A percentile compares a stretch with the other conserved stretches of the same genome.
These are phyloP conservation scores for Gobio gobio DNA, from an alignment of 2,113 vertebrate genomes.

Conservation along the genomic window DNA sequence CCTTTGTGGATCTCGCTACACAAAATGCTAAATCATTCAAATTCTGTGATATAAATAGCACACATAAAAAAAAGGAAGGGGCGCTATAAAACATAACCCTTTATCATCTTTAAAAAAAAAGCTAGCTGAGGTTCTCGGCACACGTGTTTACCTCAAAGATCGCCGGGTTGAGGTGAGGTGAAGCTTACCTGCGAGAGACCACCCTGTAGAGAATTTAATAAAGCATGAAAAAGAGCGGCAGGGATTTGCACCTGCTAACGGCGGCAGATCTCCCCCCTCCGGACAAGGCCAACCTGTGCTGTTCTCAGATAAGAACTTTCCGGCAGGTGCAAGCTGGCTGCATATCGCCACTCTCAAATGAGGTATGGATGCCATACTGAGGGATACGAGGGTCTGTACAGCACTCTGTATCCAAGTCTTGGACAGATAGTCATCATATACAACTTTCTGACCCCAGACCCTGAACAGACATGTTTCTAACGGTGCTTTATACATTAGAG, in stretches of 20 bases:
- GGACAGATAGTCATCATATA: not conserved
- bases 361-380: constrained; percentile 13
- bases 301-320: constrained; percentile 52
- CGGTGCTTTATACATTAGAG: not conserved
- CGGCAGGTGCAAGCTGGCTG: constrained; percentile 39
- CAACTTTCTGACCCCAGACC: not conserved
- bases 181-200: constrained; percentile 38
- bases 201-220: constrained; percentile 45
- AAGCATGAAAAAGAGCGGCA: constrained; percentile 40
- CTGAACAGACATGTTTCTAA: not conserved
- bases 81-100: not conserved
- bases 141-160: constrained; percentile 33
- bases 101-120: constrained; percentile 29
- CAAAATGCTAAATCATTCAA: constrained; percentile 26
- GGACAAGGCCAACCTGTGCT: constrained; percentile 55
- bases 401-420: not conserved
- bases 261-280: constrained; percentile 53
- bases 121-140: constrained; percentile 2
- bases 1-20: constrained; percentile 36
- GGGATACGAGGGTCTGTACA: constrained; percentile 6
- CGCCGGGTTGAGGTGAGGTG: constrained; percentile 16
- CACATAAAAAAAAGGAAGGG: constrained; percentile 11
- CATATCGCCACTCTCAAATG: constrained; percentile 43
- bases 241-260: constrained; percentile 55
- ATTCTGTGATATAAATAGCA: constrained; percentile 27